phyloP scores from a whole-genome alignment of 1,140 invertebrate species.

The Lasioglossum baleicum region DNA sequence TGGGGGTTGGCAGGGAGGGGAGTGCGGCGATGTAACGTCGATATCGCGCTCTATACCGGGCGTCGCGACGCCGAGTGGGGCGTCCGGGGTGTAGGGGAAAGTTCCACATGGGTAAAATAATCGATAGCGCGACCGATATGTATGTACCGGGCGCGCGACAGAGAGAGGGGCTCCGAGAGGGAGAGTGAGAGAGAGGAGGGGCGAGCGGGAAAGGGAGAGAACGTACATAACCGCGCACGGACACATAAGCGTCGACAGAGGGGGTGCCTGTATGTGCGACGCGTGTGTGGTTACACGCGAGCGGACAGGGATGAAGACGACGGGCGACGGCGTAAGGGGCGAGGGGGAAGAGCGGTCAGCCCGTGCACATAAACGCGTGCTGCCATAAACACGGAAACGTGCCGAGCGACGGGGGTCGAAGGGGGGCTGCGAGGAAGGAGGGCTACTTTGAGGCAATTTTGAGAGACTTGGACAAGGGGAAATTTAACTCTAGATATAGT shows the following conservation, averaged over 20 bases:
- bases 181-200: neutral
- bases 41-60: constrained; percentile 79
- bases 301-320: neutral
- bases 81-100: constrained; percentile 69
- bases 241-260: neutral
- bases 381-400: constrained; percentile 45
- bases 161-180: neutral
- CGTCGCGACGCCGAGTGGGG: constrained; percentile 70
- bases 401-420: neutral
- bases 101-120: constrained; percentile 79
- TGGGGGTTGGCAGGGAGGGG: constrained; percentile 7
- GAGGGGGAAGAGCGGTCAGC: constrained; percentile 17
- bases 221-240: constrained; percentile 23
- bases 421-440: neutral
- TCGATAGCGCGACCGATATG: constrained; percentile 79
- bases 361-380: constrained; percentile 32
- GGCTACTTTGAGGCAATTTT: neutral
- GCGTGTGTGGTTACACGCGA: constrained; percentile 42
- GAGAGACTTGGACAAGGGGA: neutral
- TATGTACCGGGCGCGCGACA: constrained; percentile 43
- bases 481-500: no score
- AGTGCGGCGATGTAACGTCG: constrained; percentile 77
- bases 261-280: neutral
- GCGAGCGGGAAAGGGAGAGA: neutral
- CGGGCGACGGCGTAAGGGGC: neutral